Conservation (phyloP, 2,888 invertebrate genomes). For the Netelia virgata region DNA sequence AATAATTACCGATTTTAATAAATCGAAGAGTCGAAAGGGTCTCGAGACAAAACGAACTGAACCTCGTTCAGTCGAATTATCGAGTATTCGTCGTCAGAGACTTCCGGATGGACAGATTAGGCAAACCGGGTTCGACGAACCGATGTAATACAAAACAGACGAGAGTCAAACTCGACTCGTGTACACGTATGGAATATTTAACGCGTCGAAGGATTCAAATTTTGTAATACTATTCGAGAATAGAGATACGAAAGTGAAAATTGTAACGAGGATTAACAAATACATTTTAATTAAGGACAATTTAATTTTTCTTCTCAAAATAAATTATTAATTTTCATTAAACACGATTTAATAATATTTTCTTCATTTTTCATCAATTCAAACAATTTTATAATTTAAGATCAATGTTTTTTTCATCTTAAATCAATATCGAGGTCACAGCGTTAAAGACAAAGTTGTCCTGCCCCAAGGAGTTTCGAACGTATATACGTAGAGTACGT, state of each 20-base stretch:
- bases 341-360: too few relatives aligned
- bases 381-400: not conserved
- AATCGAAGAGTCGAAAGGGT: not conserved
- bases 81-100: not conserved
- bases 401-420: not conserved
- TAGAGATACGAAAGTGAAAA: not conserved
- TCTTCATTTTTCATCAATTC: too few relatives aligned
- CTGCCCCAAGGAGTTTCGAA: slow-evolving; percentile 24
- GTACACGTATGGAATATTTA: not conserved
- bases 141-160: not conserved
- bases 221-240: not conserved
- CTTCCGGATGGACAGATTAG: not conserved
- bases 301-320: too few relatives aligned
- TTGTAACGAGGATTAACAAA: too few relatives aligned
- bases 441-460: slow-evolving; percentile 44
- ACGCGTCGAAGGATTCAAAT: not conserved
- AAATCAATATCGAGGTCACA: slow-evolving; percentile 60
- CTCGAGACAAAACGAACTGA: not conserved
- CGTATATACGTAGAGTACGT: slow-evolving; percentile 22
- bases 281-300: too few relatives aligned
- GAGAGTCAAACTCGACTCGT: slow-evolving; percentile 2
- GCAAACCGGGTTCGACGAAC: slow-evolving; percentile 42
- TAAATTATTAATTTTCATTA: too few relatives aligned
- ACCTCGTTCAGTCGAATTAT: not conserved
- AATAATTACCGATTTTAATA: not conserved